These are phyloP conservation scores for Parasteatoda tepidariorum DNA, from an alignment of 1,140 invertebrate species.

Conservation along the genomic window DNA sequence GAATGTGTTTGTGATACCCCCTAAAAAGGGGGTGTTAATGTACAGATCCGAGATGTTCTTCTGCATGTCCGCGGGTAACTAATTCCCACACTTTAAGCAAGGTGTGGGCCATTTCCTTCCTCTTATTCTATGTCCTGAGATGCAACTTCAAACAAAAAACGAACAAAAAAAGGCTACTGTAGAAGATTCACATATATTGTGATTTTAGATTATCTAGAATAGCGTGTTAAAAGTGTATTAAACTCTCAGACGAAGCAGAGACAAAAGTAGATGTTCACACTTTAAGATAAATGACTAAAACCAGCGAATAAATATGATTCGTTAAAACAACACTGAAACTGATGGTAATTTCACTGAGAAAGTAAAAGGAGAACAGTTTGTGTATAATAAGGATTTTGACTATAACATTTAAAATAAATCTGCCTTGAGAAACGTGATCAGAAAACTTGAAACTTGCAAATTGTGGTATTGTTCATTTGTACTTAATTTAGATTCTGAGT, in stretches of 20 bases:
- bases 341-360: too few species aligned
- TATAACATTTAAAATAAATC: too few species aligned
- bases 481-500: too few species aligned
- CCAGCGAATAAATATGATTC: too few species aligned
- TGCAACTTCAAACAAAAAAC: neutral
- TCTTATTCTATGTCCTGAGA: neutral
- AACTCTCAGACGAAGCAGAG: neutral
- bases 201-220: neutral
- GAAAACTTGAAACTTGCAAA: too few species aligned
- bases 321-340: too few species aligned
- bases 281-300: too few species aligned
- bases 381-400: too few species aligned
- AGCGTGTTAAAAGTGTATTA: neutral
- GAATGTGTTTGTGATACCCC: conserved; percentile 11
- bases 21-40: conserved; percentile 28
- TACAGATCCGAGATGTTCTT: conserved; percentile 15
- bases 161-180: neutral
- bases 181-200: neutral
- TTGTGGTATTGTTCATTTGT: too few species aligned
- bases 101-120: neutral
- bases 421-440: too few species aligned
- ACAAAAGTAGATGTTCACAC: neutral
- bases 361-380: too few species aligned
- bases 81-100: conserved; percentile 36
- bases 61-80: conserved; percentile 26